Conservation (phyloP, 2,797 vertebrate genomes). For the Gallinago stenura region DNA sequence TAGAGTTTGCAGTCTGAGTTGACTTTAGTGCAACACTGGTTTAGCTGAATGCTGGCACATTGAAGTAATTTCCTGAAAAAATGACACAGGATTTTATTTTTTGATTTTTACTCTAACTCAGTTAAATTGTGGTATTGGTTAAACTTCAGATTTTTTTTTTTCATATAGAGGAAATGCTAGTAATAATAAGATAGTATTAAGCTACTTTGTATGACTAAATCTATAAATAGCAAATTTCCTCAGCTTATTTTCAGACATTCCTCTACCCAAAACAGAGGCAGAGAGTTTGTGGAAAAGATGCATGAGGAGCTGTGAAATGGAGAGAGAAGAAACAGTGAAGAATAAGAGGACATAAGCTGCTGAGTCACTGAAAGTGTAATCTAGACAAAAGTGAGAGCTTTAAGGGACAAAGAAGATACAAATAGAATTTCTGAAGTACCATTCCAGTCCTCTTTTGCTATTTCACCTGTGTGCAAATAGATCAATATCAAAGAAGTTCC, state of each 20-base stretch:
- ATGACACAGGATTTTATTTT: background rate
- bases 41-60: background rate
- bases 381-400: background rate
- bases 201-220: background rate
- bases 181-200: background rate
- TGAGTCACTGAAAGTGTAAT: background rate
- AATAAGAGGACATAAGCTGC: background rate
- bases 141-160: background rate
- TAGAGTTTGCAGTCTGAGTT: background rate
- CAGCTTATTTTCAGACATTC: background rate
- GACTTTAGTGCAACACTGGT: background rate
- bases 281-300: background rate
- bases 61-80: background rate
- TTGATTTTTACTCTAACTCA: background rate
- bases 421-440: background rate
- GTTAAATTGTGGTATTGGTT: background rate
- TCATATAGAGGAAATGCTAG: background rate
- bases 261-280: background rate
- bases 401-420: background rate
- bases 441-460: background rate
- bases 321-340: background rate
- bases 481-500: background rate
- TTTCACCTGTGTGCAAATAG: background rate
- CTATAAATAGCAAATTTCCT: background rate
- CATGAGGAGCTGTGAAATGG: background rate